A percentile compares a stretch with the other conserved stretches of the same genome.
Evolutionary conservation across 2,888 invertebrate genomes (phyloP).

Genomic region (Cephus sareptanus): DNA sequence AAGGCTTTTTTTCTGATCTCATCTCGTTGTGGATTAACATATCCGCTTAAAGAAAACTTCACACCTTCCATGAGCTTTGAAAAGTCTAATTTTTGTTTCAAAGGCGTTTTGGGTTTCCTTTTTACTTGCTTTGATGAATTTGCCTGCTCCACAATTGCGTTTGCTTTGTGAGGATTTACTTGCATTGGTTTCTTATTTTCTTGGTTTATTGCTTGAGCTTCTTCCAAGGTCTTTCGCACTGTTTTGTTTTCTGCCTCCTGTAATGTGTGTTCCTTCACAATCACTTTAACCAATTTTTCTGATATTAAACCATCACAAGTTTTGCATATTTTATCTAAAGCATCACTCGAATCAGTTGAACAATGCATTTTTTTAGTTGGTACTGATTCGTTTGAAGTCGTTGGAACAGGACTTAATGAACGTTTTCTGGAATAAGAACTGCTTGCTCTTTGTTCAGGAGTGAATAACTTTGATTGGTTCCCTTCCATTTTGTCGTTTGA

Average conservation of each 20-base stretch:
- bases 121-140: not conserved
- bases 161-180: slow-evolving; percentile 14
- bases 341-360: slow-evolving; percentile 32
- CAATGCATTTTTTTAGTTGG: slow-evolving; percentile 29
- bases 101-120: slow-evolving; percentile 20
- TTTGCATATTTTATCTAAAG: slow-evolving; percentile 44
- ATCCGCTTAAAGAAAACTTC: slow-evolving; percentile 59
- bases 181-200: not conserved
- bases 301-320: slow-evolving; percentile 41
- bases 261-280: not conserved
- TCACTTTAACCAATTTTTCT: slow-evolving; percentile 18
- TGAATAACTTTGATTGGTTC: too few species aligned
- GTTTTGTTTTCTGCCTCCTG: not conserved
- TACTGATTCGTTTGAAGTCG: too few species aligned
- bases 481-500: not conserved
- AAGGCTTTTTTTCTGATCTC: slow-evolving; percentile 57
- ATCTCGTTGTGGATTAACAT: slow-evolving; percentile 60
- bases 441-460: too few species aligned
- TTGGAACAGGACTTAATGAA: slow-evolving; percentile 17
- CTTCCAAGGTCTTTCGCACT: not conserved
- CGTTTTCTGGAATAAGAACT: slow-evolving; percentile 31
- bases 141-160: not conserved
- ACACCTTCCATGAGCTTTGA: slow-evolving; percentile 49
- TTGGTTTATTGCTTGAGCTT: not conserved
- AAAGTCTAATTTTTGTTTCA: slow-evolving; percentile 43